Percentiles rank a stretch among this genome's conserved stretches.
These are phyloP conservation scores for Tylochromis polylepis DNA, from an alignment of 2,113 vertebrate species.

Conservation along the genomic window DNA sequence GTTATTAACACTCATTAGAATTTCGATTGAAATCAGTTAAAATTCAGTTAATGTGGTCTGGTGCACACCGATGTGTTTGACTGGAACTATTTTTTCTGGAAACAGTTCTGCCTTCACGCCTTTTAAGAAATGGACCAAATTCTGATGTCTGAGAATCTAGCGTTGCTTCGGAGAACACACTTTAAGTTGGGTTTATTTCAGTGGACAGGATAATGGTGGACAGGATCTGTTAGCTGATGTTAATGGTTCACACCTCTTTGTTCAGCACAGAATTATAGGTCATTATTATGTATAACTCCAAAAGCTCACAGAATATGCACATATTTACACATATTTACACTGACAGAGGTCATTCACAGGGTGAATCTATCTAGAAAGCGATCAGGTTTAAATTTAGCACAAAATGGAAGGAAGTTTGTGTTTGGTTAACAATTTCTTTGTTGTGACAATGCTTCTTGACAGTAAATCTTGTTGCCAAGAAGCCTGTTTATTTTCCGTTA, in stretches of 20 bases:
- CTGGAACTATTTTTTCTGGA: not conserved
- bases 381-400: not conserved
- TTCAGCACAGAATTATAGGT: not conserved
- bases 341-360: not conserved
- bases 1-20: not conserved
- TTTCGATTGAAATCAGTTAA: not conserved
- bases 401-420: not conserved
- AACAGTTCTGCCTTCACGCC: accelerated
- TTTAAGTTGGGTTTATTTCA: not conserved
- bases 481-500: not conserved
- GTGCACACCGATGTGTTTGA: not conserved
- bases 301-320: not conserved
- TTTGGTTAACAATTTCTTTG: not conserved
- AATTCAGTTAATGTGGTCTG: not conserved
- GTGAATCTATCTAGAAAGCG: not conserved
- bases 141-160: not conserved
- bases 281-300: not conserved
- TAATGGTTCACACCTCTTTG: not conserved
- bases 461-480: not conserved
- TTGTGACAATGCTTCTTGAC: not conserved
- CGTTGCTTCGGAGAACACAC: not conserved
- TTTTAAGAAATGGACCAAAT: not conserved
- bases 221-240: not conserved
- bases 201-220: not conserved
- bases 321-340: not conserved